Base-by-base conservation (phyloP, 1,140 invertebrate species). In the Leucophenga varia region DNA sequence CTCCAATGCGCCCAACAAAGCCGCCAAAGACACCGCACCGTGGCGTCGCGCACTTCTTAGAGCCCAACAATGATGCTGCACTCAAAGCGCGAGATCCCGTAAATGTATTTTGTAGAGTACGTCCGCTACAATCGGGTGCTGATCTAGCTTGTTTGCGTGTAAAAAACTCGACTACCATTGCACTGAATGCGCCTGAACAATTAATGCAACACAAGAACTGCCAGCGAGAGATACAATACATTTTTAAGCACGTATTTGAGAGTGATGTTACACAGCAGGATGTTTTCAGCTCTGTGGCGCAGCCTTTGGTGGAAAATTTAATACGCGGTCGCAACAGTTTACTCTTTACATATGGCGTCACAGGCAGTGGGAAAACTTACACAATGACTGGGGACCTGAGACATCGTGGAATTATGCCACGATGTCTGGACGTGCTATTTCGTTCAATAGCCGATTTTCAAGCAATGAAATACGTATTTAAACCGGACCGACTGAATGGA, bases 281-380 rank as follows among this genome's bases (percentile, higher is more conserved):
- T 41, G 78, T 64, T 3, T 97, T 94, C 76, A 84, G 91, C 44
- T 77, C 80, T 52, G 85, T 92, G n/a, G 89, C 90, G 3, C 77
- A 87, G 21, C 93, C 93, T 1, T 75, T 97, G 2, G 84, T 97
- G 1, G 82, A 89, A 61, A 84, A 86, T 57, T 71, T 91, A 9
- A 76, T 90, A 21, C 79, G 81, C 52, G 88, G 87, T 37, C 89
- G 87, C 77, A 96, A 95, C 81, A 88, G 86, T 22, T 77, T 95
- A 14, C 72, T 97, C 9, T 95, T 97, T 72, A 91, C 93, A 1
- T 97, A 97, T 75, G 94, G 95, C 19, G 89, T 96, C 8, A 96
- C 94, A 5, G 91, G 91, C 1, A 95, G 93, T 55, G 95, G 95
- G 1, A 90, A 97, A 79, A 96, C 94, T 0, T 93, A 86, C 65